phyloP scores from a whole-genome alignment of 2,113 vertebrate genomes.

The Melozone crissalis region DNA sequence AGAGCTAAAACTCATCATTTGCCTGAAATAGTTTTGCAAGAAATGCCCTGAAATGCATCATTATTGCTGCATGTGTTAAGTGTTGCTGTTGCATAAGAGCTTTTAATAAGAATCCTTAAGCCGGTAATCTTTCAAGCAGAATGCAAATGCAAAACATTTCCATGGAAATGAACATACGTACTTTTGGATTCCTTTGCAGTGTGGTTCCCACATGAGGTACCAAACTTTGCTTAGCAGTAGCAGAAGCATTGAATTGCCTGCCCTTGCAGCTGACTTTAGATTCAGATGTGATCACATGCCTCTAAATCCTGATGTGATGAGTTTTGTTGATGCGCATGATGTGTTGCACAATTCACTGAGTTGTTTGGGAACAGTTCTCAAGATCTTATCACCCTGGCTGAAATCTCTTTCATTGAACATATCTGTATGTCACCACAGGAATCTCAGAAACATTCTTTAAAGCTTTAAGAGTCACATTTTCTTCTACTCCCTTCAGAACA shows the following conservation, averaged over 20 bases:
- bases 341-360: neutral
- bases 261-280: neutral
- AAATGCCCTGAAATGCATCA: neutral
- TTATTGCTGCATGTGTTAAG: neutral
- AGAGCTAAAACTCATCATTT: neutral
- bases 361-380: neutral
- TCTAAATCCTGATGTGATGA: neutral
- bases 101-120: neutral
- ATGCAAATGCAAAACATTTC: conserved; percentile 29
- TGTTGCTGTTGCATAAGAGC: neutral
- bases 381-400: neutral
- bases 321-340: neutral
- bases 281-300: neutral
- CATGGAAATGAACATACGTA: conserved; percentile 18
- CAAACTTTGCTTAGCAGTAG: neutral
- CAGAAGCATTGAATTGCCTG: neutral
- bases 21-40: neutral
- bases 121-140: neutral
- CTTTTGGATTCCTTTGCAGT: neutral
- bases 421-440: neutral
- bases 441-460: neutral
- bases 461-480: neutral
- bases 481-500: neutral
- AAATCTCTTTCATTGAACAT: neutral
- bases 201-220: neutral